Base-by-base conservation (phyloP, 2,113 vertebrate genomes). In the Cynoglossus semilaevis region DNA sequence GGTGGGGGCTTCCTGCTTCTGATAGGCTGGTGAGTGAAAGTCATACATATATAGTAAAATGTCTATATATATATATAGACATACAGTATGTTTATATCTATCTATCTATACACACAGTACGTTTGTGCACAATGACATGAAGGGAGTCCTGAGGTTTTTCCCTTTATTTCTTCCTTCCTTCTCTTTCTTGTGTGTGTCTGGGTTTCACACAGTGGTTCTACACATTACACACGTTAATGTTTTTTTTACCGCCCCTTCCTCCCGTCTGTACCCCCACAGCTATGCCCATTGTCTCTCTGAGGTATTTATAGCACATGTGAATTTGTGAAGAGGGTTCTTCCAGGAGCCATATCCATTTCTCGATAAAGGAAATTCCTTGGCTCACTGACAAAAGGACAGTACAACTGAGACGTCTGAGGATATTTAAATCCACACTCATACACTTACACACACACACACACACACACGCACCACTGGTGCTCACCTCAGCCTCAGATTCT, bases 321-420 rank as follows among this genome's bases (percentile, higher is more conserved):
- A 54, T 79, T 54, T 79, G 65, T 74, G 69, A 82, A 83, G 84
- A 78, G 69, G 65, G 49, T 63, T 75, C 76, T 77, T 82, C 52
- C 56, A 63, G 78, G 68, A 77, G 76, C 62, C 74, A 74, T 83
- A 78, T 83, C 78, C 61, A 52, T 70, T 35, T 85, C 82, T 81
- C 84, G 85, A 87, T 83, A 80, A 85, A 86, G 87, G 68, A 79
- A 85, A 85, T 85, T 85, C 79, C 77, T 86, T 63, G 63, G 64
- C 77, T 53, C 55, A 19, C 73, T 64, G 42, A 79, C 80, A 82
- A 83, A 73, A 56, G 78, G 38, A 71, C 65, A 60, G 64, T 70
- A 12, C 63, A 65, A 77, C 76, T 84, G 62, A 77, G 70, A 56
- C 53, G 34, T 12, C 59, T 57, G 34, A 8, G 17, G 37, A 38